Percentiles rank a stretch among this genome's conserved stretches.
phyloP scores from a whole-genome alignment of 2,113 vertebrate species.

The Chamaea fasciata region DNA sequence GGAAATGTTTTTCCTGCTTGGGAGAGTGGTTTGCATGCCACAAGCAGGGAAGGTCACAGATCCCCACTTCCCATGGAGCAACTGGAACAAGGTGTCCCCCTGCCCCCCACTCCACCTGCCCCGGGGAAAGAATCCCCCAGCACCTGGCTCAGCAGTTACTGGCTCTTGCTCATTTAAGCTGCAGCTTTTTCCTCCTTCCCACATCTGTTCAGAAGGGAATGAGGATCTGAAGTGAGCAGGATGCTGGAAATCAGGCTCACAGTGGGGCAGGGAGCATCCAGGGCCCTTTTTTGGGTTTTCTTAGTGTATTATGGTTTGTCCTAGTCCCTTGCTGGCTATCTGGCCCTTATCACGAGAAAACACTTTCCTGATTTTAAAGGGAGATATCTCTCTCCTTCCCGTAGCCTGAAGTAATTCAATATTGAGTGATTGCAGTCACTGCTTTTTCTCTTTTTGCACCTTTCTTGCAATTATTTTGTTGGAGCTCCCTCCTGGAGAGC shows the following conservation, averaged over 20 bases:
- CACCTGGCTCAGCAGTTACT: not conserved
- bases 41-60: not conserved
- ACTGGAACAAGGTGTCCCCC: not conserved
- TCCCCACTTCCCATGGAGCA: not conserved
- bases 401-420: not conserved
- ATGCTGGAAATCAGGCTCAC: not conserved
- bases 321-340: not conserved
- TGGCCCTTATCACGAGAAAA: not conserved
- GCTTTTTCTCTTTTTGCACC: not conserved
- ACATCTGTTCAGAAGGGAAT: not conserved
- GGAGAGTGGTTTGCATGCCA: not conserved
- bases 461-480: not conserved
- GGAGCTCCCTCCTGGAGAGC: not conserved
- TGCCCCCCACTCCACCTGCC: not conserved
- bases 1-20: not conserved
- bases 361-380: not conserved
- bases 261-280: not conserved
- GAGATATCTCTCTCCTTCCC: not conserved
- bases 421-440: not conserved
- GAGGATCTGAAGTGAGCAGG: not conserved
- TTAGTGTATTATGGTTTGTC: not conserved
- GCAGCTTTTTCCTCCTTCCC: not conserved
- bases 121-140: not conserved
- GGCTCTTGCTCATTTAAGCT: not conserved
- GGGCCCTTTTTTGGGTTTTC: accelerated